Evolutionary conservation across 2,888 invertebrate genomes (phyloP), one percentile per base, ranked within the genome.

Genomic region (Carabus problematicus): DNA sequence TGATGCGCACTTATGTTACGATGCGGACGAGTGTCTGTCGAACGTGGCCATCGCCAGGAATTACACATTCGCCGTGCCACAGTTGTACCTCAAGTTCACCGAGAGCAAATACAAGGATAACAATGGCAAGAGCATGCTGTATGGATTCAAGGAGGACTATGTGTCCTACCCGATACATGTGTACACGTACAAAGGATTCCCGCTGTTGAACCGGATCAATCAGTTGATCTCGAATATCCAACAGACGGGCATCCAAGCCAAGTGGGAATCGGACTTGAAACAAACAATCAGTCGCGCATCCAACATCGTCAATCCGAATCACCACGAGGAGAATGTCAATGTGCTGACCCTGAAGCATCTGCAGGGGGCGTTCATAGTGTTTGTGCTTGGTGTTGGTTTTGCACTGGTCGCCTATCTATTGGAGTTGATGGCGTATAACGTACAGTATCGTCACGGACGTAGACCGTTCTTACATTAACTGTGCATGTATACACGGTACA

Each of bases 11-110:
- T 42, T 52, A 47, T 78, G 78, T 54, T 63, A 70, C 8, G 70
- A 76, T 29, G 71, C 74, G 11, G 29, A 70, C 14, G 39, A 43
- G 7, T 79, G 78, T 67, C 69, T 78, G 14, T 56, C 74, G 29
- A 64, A 73, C 11, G 72, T 77, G 0, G 72, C 75, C 1, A 63
- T 73, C 9, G 45, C 73, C 1, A 72, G 72, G 71, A 71, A 76
- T 60, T 72, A 74, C 11, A 75, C 75, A 1, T 66, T 76, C n/a
- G 64, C 56, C 8, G 56, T 56, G 8, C 64, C 64, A 19, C 8
- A 45, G n/a, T 39, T 63, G 41, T 63, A 52, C 11, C 6, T 63
- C 8, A 45, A 9, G 45, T 19, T 16, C 43, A 43, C 18, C 8
- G 39, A 43, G 39, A 14, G 43, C 11, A 55, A 45, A 39, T 64